phyloP scores from a whole-genome alignment of 2,888 invertebrate species.

The Nymphalis c-album region DNA sequence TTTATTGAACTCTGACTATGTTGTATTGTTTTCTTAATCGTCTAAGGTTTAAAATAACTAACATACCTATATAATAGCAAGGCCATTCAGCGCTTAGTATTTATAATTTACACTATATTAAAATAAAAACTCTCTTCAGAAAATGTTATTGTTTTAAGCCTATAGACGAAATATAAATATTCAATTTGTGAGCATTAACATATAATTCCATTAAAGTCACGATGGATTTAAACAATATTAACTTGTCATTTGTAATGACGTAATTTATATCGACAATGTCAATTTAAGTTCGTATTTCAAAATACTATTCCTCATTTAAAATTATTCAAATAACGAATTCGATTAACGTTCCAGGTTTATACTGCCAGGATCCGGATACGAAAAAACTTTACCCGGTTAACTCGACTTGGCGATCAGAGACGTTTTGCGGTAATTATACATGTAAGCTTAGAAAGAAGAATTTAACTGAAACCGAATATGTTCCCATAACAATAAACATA shows the following conservation, averaged over 20 bases:
- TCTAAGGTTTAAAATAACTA: too few relatives aligned
- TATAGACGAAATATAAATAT: too few relatives aligned
- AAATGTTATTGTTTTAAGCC: too few relatives aligned
- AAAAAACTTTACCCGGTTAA: conserved; percentile 63
- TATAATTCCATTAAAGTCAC: not conserved
- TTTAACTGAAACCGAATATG: conserved; percentile 42
- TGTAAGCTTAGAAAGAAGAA: conserved; percentile 62
- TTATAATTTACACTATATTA: too few relatives aligned
- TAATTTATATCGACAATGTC: not conserved
- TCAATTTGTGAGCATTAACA: not conserved
- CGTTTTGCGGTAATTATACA: conserved; percentile 74
- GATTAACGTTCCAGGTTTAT: conserved; percentile 58
- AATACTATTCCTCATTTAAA: not conserved
- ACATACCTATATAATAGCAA: too few relatives aligned
- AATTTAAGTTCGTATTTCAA: not conserved
- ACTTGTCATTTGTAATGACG: not conserved
- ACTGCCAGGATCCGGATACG: conserved; percentile 74
- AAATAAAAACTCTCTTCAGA: too few relatives aligned
- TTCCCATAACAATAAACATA: conserved; percentile 50
- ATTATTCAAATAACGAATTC: not conserved
- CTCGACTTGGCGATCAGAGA: conserved; percentile 65
- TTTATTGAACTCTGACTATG: too few relatives aligned
- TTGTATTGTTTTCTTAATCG: too few relatives aligned
- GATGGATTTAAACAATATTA: not conserved
- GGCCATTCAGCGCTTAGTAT: too few relatives aligned